These are phyloP conservation scores for Sapajus apella DNA, from an alignment of 2,113 vertebrate species.

Conservation along the genomic window DNA sequence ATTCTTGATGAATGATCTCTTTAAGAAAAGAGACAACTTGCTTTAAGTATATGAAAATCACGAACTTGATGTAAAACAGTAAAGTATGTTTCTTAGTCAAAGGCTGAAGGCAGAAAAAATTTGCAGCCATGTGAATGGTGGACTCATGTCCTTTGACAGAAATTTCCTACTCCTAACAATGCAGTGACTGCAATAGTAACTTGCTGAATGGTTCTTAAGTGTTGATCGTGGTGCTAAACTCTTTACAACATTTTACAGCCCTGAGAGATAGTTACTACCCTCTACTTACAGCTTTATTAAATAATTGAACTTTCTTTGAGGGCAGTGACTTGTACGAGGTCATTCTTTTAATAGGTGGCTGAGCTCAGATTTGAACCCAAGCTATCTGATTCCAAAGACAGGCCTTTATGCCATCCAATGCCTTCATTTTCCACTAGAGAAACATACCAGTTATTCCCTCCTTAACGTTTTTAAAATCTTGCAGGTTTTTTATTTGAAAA, in stretches of 20 bases:
- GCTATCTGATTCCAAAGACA: slow-evolving; percentile 11
- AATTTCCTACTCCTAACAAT: slow-evolving; percentile 35
- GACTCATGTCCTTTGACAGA: not conserved
- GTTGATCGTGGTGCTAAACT: not conserved
- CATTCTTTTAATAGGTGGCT: slow-evolving; percentile 43
- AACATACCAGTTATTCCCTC: slow-evolving; percentile 34
- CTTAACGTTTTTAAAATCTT: slow-evolving; percentile 41
- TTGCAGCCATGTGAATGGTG: not conserved
- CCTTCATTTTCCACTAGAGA: slow-evolving; percentile 50
- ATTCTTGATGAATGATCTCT: slow-evolving; percentile 35
- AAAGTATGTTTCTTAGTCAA: slow-evolving; percentile 40
- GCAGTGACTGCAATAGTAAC: not conserved
- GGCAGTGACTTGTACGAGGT: not conserved
- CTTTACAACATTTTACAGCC: not conserved
- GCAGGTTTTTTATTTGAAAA: slow-evolving; percentile 52
- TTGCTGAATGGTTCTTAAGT: slow-evolving; percentile 22
- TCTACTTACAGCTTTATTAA: not conserved
- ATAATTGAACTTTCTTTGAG: slow-evolving; percentile 40
- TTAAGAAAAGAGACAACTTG: slow-evolving; percentile 50
- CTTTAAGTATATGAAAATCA: slow-evolving; percentile 62
- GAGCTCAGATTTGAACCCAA: slow-evolving; percentile 51
- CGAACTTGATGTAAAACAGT: slow-evolving; percentile 61
- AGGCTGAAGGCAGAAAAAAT: slow-evolving; percentile 21
- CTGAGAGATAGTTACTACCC: not conserved
- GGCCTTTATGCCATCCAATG: slow-evolving; percentile 5